Percentiles rank a stretch among this genome's conserved stretches.
Conservation (phyloP, 2,113 vertebrate genomes). For the Excalfactoria chinensis region DNA sequence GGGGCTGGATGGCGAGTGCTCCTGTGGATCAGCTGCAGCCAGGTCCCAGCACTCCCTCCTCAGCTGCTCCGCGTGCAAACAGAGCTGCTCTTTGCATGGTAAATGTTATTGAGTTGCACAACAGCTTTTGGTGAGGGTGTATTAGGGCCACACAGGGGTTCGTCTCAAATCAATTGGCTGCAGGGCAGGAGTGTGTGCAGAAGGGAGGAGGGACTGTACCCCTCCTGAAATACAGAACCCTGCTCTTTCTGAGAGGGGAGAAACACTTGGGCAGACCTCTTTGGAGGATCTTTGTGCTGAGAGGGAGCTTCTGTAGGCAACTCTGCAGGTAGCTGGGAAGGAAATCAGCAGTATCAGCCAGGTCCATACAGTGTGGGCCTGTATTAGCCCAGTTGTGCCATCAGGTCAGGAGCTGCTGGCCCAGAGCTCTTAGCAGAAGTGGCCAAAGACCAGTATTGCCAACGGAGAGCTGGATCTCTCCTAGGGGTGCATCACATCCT, state of each 20-base stretch:
- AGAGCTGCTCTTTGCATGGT: not conserved
- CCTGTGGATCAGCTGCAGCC: not conserved
- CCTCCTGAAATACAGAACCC: not conserved
- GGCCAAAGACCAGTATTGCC: not conserved
- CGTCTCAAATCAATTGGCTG: not conserved
- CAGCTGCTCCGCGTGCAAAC: not conserved
- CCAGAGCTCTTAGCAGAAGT: not conserved
- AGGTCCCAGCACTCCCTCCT: not conserved
- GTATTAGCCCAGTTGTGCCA: not conserved
- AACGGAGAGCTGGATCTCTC: not conserved
- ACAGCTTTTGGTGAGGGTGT: not conserved
- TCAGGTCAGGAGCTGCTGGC: not conserved
- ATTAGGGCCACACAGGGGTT: not conserved
- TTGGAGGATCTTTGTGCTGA: not conserved
- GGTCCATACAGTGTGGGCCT: not conserved
- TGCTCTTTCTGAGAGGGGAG: not conserved
- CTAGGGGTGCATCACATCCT: not conserved
- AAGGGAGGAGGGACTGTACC: not conserved
- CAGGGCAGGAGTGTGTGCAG: not conserved
- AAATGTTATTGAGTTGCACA: not conserved
- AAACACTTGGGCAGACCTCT: not conserved
- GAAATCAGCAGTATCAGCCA: not conserved
- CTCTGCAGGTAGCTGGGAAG: not conserved
- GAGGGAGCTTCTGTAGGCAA: fast-evolving
- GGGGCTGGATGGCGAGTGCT: not conserved